phyloP scores from a whole-genome alignment of 1,140 invertebrate genomes.

The Lepidurus packardi region DNA sequence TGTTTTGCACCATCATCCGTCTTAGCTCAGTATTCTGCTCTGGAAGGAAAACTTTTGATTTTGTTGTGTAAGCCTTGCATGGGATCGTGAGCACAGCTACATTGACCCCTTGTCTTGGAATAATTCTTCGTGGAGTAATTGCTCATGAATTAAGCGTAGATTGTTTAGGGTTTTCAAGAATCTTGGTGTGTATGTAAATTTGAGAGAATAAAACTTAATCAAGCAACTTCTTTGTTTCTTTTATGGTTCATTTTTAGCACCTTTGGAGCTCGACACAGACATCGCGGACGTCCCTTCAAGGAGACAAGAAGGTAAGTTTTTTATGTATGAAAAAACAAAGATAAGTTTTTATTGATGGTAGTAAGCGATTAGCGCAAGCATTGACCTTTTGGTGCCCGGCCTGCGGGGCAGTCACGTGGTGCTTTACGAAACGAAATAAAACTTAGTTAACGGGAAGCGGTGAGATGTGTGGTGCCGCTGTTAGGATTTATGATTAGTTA shows the following conservation, averaged over 20 bases:
- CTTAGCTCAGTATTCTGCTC: background rate
- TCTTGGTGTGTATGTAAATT: background rate
- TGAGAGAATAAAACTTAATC: background rate
- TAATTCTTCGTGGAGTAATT: background rate
- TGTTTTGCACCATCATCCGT: background rate
- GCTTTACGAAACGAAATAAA: background rate
- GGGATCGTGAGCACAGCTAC: background rate
- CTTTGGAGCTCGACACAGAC: conserved; percentile 4
- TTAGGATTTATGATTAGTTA: background rate
- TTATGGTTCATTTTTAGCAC: background rate
- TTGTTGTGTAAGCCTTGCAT: background rate
- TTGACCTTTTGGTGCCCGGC: background rate
- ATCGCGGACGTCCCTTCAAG: background rate
- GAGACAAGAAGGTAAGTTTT: background rate
- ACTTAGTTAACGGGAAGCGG: background rate
- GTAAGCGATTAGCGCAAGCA: conserved; percentile 15
- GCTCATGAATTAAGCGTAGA: background rate
- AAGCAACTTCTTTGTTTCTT: background rate
- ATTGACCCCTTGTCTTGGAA: background rate
- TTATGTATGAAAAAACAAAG: background rate
- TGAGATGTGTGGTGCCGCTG: background rate
- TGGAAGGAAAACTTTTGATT: background rate
- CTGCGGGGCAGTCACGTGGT: background rate
- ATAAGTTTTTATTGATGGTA: background rate
- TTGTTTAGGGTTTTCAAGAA: background rate